Base-by-base conservation (phyloP, 2,797 vertebrate species). In the Pteronotus mesoamericanus region DNA sequence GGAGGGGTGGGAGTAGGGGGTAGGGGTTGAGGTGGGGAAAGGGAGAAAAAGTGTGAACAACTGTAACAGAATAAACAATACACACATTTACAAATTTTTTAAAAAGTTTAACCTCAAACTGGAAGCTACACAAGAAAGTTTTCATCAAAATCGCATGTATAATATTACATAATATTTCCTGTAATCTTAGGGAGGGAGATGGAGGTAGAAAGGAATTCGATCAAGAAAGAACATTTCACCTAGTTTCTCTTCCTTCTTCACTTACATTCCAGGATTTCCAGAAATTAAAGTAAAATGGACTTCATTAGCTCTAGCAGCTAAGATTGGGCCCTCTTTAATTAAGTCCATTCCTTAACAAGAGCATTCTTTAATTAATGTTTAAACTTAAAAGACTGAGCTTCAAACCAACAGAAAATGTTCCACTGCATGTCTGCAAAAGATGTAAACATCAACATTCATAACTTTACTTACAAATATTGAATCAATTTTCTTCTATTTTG, bases 401-500 rank as follows among this genome's bases (percentile, higher is more conserved):
- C 72, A 88, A 94, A 88, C 51, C 88, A 80, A 95, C 72, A 96
- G 69, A 95, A 94, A 92, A 96, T 80, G 32, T 96, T 91, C 79
- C 90, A 71, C 0, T 77, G 68, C 88, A 44, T 48, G 68, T 93
- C 89, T 95, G 69, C 78, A 96, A 96, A 95, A 86, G 66, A 96
- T 46, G 44, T 75, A 96, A 96, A 96, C 64, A 86, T 88, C 96
- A 96, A 96, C 93, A 94, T 79, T 90, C 91, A 83, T 82, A 95
- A 95, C 91, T 96, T 93, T 75, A 69, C 96, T 93, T 87, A 92
- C 68, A 96, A 96, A 97, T 92, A 94, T 83, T 96, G 93, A 95
- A 90, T 85, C 80, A 55, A 88, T 96, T 96, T 95, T 82, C 91
- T 74, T 83, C 80, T 93, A 2, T 75, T 97, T 94, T 95, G 91